phyloP scores from a whole-genome alignment of 2,888 invertebrate species.

The Limnephilus auricula region DNA sequence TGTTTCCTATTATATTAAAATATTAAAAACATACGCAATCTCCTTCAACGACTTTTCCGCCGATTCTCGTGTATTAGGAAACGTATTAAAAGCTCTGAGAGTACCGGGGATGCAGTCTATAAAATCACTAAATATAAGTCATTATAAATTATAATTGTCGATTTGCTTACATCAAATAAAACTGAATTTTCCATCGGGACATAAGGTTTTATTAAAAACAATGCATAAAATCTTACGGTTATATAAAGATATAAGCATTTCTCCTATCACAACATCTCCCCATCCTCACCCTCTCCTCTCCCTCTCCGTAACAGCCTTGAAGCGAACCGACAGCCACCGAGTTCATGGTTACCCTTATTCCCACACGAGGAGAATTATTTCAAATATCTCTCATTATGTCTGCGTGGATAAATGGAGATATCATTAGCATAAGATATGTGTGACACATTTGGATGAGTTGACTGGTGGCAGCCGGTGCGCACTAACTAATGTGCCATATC shows the following conservation, averaged over 20 bases:
- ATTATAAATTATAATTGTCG: slow-evolving; percentile 42
- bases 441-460: neutral
- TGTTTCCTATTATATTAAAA: slow-evolving; percentile 32
- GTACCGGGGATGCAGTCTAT: slow-evolving; percentile 60
- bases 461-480: slow-evolving; percentile 6
- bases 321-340: neutral
- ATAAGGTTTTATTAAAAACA: slow-evolving; percentile 33
- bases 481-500: neutral
- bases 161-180: slow-evolving; percentile 35
- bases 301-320: neutral
- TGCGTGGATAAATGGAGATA: neutral
- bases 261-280: slow-evolving; percentile 33
- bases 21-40: slow-evolving; percentile 46
- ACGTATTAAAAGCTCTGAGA: slow-evolving; percentile 55
- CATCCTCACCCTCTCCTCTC: neutral
- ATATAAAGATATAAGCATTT: slow-evolving; percentile 45
- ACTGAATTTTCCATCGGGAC: slow-evolving; percentile 24
- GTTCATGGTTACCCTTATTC: neutral
- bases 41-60: neutral
- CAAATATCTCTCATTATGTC: neutral
- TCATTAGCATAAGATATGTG: slow-evolving; percentile 12
- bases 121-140: slow-evolving; percentile 46
- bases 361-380: neutral
- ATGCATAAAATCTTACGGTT: slow-evolving; percentile 27
- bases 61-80: slow-evolving; percentile 42